Percentiles rank a stretch among this genome's conserved stretches.
phyloP scores from a whole-genome alignment of 2,888 invertebrate species.

The Epicampocera succincta region DNA sequence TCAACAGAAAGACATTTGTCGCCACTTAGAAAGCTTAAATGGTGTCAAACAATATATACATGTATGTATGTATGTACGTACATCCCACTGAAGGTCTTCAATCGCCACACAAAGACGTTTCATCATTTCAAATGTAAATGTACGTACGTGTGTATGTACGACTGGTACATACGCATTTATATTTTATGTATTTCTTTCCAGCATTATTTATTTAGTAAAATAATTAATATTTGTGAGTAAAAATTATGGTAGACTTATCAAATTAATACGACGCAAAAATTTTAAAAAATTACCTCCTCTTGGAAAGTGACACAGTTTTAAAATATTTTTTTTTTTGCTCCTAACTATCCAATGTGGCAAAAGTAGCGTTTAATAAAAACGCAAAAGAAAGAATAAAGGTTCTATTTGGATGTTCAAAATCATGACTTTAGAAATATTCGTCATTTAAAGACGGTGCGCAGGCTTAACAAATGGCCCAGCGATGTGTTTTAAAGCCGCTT shows the following conservation, averaged over 20 bases:
- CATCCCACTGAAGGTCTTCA: background rate
- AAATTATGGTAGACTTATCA: constrained; percentile 1
- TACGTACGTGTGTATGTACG: background rate
- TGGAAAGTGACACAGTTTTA: constrained; percentile 64
- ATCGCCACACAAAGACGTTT: constrained; percentile 46
- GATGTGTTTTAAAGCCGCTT: too few relatives aligned
- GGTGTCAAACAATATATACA: constrained; percentile 21
- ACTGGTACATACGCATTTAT: background rate
- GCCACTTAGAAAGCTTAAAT: constrained; percentile 36
- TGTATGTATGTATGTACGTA: too few relatives aligned
- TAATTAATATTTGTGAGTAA: constrained; percentile 15
- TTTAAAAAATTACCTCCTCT: constrained; percentile 60
- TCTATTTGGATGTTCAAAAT: too few relatives aligned
- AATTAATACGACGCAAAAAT: background rate
- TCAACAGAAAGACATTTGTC: constrained; percentile 24
- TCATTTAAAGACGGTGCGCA: too few relatives aligned
- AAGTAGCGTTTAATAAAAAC: constrained; percentile 3
- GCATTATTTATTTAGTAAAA: constrained; percentile 3
- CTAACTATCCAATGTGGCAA: background rate
- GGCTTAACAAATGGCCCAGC: too few relatives aligned
- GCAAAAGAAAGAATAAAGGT: background rate
- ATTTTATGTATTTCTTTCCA: background rate
- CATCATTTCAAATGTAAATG: constrained; percentile 19
- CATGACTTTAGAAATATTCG: too few relatives aligned
- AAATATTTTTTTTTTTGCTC: constrained; percentile 17